Percentiles rank a stretch among this genome's conserved stretches.
phyloP scores from a whole-genome alignment of 1,140 invertebrate species.

The Trichogramma pretiosum region DNA sequence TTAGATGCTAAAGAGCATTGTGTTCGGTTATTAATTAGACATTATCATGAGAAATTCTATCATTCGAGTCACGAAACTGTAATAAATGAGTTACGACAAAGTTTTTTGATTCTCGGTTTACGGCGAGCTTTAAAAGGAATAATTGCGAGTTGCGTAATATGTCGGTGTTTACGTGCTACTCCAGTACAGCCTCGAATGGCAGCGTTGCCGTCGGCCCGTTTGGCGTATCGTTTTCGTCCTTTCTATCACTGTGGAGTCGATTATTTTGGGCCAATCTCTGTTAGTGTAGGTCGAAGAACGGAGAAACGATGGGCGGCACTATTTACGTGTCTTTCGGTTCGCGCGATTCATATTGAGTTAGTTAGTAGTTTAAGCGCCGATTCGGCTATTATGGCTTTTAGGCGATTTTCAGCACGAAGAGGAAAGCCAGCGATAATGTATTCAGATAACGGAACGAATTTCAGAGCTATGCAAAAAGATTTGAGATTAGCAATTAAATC shows the following conservation, averaged over 20 bases:
- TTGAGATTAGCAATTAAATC: constrained; percentile 14
- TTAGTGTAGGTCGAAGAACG: constrained; percentile 19
- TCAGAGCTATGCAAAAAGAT: constrained; percentile 25
- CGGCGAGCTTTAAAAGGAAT: constrained; percentile 6
- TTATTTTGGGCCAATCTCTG: constrained; percentile 26
- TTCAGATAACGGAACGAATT: constrained; percentile 28
- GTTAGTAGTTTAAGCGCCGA: constrained; percentile 17
- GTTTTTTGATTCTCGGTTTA: constrained; percentile 21
- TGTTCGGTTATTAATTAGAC: constrained; percentile 6
- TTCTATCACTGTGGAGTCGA: constrained; percentile 27
- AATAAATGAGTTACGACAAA: constrained; percentile 21
- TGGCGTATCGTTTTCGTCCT: constrained; percentile 15
- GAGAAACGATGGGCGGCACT: constrained; percentile 32
- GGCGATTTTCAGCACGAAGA: constrained; percentile 22
- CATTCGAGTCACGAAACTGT: constrained; percentile 21
- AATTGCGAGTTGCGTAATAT: background rate
- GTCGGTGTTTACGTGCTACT: background rate
- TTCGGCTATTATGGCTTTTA: constrained; percentile 21
- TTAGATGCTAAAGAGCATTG: constrained; percentile 2
- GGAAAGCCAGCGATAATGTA: constrained; percentile 14
- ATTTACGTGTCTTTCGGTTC: constrained; percentile 23
- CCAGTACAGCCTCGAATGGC: background rate
- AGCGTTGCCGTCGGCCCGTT: constrained; percentile 1
- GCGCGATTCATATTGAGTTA: constrained; percentile 27
- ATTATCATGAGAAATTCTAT: constrained; percentile 14